Percentiles rank a stretch among this genome's conserved stretches.
Conservation (phyloP, 1,140 invertebrate genomes). For the Thaumatotibia leucotreta region DNA sequence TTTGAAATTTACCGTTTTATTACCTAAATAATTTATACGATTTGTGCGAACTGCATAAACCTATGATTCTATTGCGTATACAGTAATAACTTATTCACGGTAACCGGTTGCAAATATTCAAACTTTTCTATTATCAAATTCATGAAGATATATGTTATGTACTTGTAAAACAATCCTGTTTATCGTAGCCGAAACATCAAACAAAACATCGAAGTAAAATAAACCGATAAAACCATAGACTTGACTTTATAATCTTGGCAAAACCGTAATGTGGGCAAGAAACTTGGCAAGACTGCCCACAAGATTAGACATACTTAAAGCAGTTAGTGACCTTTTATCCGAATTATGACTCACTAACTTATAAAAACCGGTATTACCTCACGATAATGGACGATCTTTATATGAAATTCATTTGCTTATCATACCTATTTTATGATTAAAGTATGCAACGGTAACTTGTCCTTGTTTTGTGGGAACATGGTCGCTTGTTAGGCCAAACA, state of each 20-base stretch:
- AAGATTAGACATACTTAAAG: not conserved
- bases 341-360: not conserved
- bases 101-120: not conserved
- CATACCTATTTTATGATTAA: not conserved
- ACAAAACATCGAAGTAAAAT: no score
- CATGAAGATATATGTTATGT: no score
- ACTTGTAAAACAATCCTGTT: no score
- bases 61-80: not conserved
- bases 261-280: not conserved
- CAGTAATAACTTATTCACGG: not conserved
- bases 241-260: not conserved
- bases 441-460: not conserved
- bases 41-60: not conserved
- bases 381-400: not conserved
- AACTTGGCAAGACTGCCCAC: not conserved
- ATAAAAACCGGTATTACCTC: not conserved
- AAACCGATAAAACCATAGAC: not conserved
- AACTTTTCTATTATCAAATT: not conserved
- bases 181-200: no score
- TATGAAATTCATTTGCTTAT: not conserved
- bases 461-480: not conserved
- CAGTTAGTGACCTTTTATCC: slow-evolving; percentile 8
- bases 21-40: slow-evolving; percentile 6
- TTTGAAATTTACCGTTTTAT: slow-evolving; percentile 9
- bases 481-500: no score